These are phyloP conservation scores for Anthoscopus minutus DNA, from an alignment of 2,113 vertebrate genomes.

Conservation along the genomic window DNA sequence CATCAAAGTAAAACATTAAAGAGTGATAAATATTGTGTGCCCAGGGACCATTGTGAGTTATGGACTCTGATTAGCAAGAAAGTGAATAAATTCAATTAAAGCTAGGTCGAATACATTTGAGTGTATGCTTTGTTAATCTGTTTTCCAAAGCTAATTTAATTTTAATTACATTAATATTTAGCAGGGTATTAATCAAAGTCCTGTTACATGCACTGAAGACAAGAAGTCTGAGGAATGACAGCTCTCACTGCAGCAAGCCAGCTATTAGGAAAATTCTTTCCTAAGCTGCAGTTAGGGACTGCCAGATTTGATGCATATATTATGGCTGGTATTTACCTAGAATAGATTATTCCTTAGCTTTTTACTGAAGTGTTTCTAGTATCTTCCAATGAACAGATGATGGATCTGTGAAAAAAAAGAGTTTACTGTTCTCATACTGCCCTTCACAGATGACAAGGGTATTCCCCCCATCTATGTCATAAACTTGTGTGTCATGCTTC, in stretches of 20 bases:
- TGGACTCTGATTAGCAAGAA: constrained; percentile 25
- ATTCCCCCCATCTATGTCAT: background rate
- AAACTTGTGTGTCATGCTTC: background rate
- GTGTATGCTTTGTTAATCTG: constrained; percentile 40
- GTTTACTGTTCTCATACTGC: background rate
- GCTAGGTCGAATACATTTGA: background rate
- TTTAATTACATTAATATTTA: constrained; percentile 59
- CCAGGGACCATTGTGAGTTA: background rate
- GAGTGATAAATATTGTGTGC: constrained; percentile 25
- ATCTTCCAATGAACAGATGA: background rate
- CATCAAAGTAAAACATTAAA: constrained; percentile 6
- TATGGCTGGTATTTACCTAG: constrained; percentile 7
- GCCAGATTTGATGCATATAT: background rate
- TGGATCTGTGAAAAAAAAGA: background rate
- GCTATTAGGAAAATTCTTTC: constrained; percentile 19
- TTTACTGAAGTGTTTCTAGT: background rate
- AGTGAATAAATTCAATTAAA: constrained; percentile 43
- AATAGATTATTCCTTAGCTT: background rate
- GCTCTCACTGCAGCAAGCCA: constrained; percentile 12
- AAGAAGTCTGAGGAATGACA: constrained; percentile 7
- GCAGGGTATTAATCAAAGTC: constrained; percentile 41
- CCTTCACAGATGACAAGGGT: background rate
- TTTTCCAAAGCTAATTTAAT: constrained; percentile 47
- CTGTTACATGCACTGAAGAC: constrained; percentile 4
- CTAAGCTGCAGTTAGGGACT: background rate